These are phyloP conservation scores for Epizoanthus illoricatus DNA, from an alignment of 92 coral and sea anemone genomes.

Conservation along the genomic window DNA sequence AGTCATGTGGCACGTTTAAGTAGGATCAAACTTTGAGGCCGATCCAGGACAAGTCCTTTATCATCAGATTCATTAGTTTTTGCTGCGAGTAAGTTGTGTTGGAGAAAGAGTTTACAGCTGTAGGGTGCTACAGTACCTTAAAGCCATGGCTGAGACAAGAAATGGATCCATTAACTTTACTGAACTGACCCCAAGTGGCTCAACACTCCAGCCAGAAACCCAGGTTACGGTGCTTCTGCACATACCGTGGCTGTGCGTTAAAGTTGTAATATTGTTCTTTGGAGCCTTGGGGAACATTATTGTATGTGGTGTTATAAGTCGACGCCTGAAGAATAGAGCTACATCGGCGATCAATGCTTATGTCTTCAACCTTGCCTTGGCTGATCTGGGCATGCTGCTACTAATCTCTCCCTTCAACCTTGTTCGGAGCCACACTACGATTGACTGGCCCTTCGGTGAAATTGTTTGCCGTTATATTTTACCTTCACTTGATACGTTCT, in stretches of 20 bases:
- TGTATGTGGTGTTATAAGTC: constrained; percentile 5
- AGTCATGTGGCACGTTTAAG: background rate
- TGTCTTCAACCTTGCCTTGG: constrained; percentile 11
- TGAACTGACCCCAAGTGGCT: background rate
- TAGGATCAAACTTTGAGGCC: background rate
- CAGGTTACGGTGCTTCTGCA: background rate
- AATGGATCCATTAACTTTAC: background rate
- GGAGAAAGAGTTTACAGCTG: background rate
- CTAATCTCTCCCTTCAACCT: background rate
- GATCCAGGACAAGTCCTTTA: background rate
- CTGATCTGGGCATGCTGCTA: background rate
- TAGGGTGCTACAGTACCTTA: background rate
- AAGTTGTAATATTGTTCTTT: background rate
- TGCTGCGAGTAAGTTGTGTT: background rate
- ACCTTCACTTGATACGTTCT: background rate
- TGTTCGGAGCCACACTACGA: background rate
- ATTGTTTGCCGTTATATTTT: background rate
- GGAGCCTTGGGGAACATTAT: constrained; percentile 9
- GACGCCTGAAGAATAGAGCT: constrained; percentile 11
- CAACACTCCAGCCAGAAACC: background rate
- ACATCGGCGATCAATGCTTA: constrained; percentile 12
- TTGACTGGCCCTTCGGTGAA: constrained; percentile 3
- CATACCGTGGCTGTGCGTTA: constrained; percentile 9
- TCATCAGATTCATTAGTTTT: background rate
- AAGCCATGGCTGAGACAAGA: background rate